Conservation (phyloP, 1,140 invertebrate genomes). For the Rhagoletis zephyria region DNA sequence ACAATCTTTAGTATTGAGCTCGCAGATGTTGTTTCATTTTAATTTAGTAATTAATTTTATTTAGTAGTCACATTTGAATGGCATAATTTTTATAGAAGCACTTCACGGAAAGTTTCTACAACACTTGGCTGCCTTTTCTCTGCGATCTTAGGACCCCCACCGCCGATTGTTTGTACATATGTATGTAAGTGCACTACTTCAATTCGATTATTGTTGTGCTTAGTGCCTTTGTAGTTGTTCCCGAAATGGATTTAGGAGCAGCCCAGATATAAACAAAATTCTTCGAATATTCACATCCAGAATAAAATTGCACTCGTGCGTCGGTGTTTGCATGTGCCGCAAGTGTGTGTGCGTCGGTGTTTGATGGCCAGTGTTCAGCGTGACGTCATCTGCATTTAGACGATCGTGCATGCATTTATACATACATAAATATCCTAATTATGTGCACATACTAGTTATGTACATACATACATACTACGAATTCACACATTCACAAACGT, state of each 20-base stretch:
- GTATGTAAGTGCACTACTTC: background rate
- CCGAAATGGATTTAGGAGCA: background rate
- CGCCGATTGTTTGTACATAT: too few relatives aligned
- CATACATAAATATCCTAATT: background rate
- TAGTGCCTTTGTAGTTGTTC: background rate
- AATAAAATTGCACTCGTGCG: conserved; percentile 10
- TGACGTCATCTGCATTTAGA: conserved; percentile 1
- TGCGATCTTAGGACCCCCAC: too few relatives aligned
- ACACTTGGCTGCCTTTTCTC: too few relatives aligned
- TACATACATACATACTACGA: background rate
- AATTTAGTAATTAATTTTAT: too few relatives aligned
- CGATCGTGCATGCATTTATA: background rate
- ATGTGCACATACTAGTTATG: background rate
- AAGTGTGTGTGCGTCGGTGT: background rate
- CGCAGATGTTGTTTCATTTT: too few relatives aligned
- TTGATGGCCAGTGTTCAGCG: conserved; percentile 2
- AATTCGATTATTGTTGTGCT: conserved; percentile 8
- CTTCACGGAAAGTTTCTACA: too few relatives aligned
- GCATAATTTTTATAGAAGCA: too few relatives aligned
- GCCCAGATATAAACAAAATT: conserved; percentile 12
- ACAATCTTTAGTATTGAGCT: too few relatives aligned
- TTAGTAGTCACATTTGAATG: too few relatives aligned
- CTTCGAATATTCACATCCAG: conserved; percentile 12
- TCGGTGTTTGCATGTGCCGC: background rate
- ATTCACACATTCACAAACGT: background rate